A percentile compares a stretch with the other conserved stretches of the same genome.
Conservation (phyloP, 2,797 vertebrate species). For the Ataeniobius toweri region DNA sequence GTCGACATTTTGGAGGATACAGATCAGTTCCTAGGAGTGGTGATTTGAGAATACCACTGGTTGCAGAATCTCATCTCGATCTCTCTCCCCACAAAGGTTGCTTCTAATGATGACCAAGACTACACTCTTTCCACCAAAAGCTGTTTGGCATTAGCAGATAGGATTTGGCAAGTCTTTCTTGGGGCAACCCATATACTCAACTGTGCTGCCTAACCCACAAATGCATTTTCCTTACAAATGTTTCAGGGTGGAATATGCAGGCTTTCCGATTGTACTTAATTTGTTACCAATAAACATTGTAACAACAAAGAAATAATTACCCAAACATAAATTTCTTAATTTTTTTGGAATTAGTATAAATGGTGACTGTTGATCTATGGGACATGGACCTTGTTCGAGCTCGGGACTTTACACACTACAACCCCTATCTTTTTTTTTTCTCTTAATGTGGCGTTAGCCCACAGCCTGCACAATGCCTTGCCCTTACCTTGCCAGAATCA, state of each 20-base stretch:
- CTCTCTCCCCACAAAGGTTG: too few species aligned
- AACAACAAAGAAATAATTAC: background rate
- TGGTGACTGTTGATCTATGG: background rate
- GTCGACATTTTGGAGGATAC: too few species aligned
- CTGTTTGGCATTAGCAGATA: too few species aligned
- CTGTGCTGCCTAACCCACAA: background rate
- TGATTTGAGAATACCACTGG: too few species aligned
- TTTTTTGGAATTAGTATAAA: background rate
- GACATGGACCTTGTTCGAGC: background rate
- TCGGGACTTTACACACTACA: too few species aligned
- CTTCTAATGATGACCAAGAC: too few species aligned
- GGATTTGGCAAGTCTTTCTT: too few species aligned
- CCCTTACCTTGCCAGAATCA: conserved; percentile 93
- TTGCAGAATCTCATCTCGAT: too few species aligned
- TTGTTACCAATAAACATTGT: background rate
- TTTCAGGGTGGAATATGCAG: background rate
- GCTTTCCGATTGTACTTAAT: background rate
- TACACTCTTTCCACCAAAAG: too few species aligned
- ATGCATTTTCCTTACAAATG: background rate
- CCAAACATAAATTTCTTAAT: background rate
- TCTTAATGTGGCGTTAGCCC: conserved; percentile 61
- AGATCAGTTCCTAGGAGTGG: too few species aligned
- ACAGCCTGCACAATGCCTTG: conserved; percentile 70
- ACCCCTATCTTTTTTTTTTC: conserved; percentile 16
- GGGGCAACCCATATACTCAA: too few species aligned